These are phyloP conservation scores for Enoplosus armatus DNA, from an alignment of 2,797 vertebrate species.

Conservation along the genomic window DNA sequence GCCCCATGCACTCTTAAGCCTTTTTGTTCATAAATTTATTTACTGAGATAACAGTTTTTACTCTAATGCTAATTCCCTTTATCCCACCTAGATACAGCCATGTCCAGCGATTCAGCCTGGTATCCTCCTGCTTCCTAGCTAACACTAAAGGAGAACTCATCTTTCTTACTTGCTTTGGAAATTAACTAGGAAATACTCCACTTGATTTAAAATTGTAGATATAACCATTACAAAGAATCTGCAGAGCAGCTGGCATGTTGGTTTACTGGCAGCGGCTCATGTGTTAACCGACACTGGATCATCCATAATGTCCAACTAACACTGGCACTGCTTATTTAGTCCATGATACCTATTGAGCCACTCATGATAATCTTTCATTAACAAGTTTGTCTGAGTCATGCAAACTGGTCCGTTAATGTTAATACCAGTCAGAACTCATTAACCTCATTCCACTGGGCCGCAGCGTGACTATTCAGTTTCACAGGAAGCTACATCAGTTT, in stretches of 20 bases:
- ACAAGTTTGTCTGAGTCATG: slow-evolving; percentile 65
- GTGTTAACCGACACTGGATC: slow-evolving; percentile 59
- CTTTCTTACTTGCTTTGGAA: slow-evolving; percentile 25
- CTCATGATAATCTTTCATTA: slow-evolving; percentile 52
- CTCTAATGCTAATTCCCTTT: slow-evolving; percentile 18
- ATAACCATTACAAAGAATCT: slow-evolving; percentile 22
- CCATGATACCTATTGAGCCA: slow-evolving; percentile 53
- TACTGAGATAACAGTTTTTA: slow-evolving; percentile 8
- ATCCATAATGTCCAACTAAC: slow-evolving; percentile 33
- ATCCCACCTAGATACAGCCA: background rate
- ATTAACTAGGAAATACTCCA: background rate
- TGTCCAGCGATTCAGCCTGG: background rate
- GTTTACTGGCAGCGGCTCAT: slow-evolving; percentile 44
- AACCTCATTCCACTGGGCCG: slow-evolving; percentile 55
- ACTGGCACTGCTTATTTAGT: slow-evolving; percentile 33
- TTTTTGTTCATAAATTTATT: slow-evolving; percentile 32
- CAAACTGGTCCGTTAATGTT: slow-evolving; percentile 59
- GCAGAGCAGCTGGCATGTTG: slow-evolving; percentile 43
- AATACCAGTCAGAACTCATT: slow-evolving; percentile 66
- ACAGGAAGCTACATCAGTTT: slow-evolving; percentile 60
- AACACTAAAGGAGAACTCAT: background rate
- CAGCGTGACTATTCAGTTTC: slow-evolving; percentile 59
- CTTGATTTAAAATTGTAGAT: slow-evolving; percentile 21
- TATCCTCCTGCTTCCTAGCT: background rate
- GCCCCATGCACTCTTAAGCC: background rate